Conservation (phyloP, 2,113 vertebrate genomes). For the Amphiprion percula region DNA sequence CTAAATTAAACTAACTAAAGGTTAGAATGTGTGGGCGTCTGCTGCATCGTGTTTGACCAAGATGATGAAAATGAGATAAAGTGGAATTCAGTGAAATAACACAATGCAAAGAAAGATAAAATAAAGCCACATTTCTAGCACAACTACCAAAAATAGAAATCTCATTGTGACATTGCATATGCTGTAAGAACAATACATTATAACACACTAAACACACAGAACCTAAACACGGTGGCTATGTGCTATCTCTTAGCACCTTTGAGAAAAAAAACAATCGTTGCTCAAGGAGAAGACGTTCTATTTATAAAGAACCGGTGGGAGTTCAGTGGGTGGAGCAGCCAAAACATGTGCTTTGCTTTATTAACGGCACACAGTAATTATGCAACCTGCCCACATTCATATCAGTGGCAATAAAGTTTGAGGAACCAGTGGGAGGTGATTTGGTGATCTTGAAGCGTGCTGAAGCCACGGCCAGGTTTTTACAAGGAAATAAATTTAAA, state of each 20-base stretch:
- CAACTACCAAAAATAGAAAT: background rate
- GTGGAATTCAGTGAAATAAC: too few relatives aligned
- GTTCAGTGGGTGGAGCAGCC: conserved; percentile 52
- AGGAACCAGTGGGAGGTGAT: background rate
- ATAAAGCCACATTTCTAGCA: too few relatives aligned
- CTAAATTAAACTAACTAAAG: background rate
- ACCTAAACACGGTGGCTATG: background rate
- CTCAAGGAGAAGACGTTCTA: conserved; percentile 41
- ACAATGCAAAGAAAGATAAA: too few relatives aligned
- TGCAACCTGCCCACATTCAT: conserved; percentile 55
- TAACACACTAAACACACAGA: too few relatives aligned
- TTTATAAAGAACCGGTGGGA: conserved; percentile 63
- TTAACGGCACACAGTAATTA: conserved; percentile 63
- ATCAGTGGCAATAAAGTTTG: conserved; percentile 6
- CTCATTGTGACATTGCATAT: background rate
- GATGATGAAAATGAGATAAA: too few relatives aligned
- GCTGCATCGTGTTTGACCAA: too few relatives aligned
- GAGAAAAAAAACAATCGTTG: conserved; percentile 40
- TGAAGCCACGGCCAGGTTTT: background rate
- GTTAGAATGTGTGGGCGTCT: too few relatives aligned
- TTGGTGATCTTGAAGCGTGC: background rate
- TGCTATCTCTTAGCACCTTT: conserved; percentile 41
- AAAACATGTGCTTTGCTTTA: conserved; percentile 69
- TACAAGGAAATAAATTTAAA: background rate
- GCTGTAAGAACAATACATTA: background rate